Base-by-base conservation (phyloP, 2,113 vertebrate genomes). In the Picathartes gymnocephalus region DNA sequence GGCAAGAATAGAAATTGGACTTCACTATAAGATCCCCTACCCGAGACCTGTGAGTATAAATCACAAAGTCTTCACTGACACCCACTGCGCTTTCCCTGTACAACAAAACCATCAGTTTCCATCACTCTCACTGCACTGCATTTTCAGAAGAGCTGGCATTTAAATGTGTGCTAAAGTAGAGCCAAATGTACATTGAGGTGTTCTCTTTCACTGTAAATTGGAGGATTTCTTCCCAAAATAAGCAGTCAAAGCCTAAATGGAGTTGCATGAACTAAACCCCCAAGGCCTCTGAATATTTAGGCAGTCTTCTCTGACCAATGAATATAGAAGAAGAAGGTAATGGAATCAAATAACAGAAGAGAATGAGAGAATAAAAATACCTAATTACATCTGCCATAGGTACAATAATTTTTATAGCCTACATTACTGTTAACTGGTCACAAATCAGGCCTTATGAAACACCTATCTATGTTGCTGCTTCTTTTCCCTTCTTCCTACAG, bases 21-120 rank as follows among this genome's bases (percentile, higher is more conserved):
- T 99, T 45, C 99, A 99, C 97, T 99, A 99, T 94, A 98, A 96
- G 95, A 99, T 98, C 96, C 99, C 99, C 19, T 99, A 99, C 94
- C 99, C 99, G 1, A 98, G 99, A 92, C 98, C 99, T 47, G 99
- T 99, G 97, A 99, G 99, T 99, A 85, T 82, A 72, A 39, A 78
- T 77, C 76, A 54, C 57, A 54, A 93, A 54, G 17, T 50, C 45
- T 88, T 80, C 54, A 73, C 28, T 53, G 37, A 20, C n/a, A 30
- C 24, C 39, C 23, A 1, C 64, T 85, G 56, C 44, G 25, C 56
- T 51, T 56, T 81, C 42, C 37, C 45, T 69, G 65, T 28, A 20
- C 30, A 45, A n/a, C 37, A 69, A 81, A 62, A 44, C 24, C 14
- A 2, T n/a, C 54, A 64, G 25, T 83, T 80, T 30, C 19, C 35